phyloP scores from a whole-genome alignment of 2,797 vertebrate genomes.

The Syngnathus acus region DNA sequence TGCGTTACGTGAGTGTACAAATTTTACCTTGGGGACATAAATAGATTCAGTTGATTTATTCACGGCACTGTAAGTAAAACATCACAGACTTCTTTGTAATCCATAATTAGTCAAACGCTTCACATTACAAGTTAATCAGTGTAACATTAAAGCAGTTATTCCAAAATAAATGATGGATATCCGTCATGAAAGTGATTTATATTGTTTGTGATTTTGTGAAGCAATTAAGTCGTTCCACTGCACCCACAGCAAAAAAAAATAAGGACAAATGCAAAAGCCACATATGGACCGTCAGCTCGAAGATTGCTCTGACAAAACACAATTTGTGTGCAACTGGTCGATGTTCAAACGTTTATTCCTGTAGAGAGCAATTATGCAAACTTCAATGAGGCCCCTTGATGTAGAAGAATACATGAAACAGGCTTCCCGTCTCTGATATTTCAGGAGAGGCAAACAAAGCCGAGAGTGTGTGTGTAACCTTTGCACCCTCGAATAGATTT shows the following conservation, averaged over 20 bases:
- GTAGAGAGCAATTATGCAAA: conserved; percentile 3
- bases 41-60: not conserved
- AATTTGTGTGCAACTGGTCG: conserved; percentile 17
- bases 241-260: no score
- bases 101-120: not conserved
- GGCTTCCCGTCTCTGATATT: conserved; percentile 8
- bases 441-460: conserved; percentile 15
- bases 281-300: not conserved
- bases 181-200: not conserved
- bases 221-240: not conserved
- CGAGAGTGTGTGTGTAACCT: conserved; percentile 4
- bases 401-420: conserved; percentile 9
- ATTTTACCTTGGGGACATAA: not conserved
- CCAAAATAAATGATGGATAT: not conserved
- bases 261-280: not conserved
- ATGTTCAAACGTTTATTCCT: conserved; percentile 8
- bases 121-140: not conserved
- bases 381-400: conserved; percentile 14
- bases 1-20: no score
- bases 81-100: not conserved
- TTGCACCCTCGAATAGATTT: not conserved
- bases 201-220: not conserved
- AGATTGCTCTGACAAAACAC: not conserved
- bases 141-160: not conserved
- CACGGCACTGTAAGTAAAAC: not conserved